Conservation (phyloP, 2,888 invertebrate genomes). For the Drosophila mercatorum region DNA sequence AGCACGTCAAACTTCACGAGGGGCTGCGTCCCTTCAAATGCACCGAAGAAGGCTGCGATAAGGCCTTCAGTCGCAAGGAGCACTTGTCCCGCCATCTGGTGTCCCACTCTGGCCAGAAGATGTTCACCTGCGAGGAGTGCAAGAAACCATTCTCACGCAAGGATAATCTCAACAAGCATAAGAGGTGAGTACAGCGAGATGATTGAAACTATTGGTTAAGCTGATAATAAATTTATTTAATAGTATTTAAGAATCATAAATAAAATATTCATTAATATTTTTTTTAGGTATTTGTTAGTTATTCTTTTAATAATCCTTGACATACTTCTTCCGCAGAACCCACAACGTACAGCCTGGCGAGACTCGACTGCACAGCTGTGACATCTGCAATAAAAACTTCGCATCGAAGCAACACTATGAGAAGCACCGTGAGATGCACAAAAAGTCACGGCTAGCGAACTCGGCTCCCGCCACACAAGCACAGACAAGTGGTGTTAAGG, state of each 20-base stretch:
- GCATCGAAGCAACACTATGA: constrained; percentile 88
- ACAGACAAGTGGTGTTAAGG: constrained; percentile 8
- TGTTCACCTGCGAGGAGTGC: constrained; percentile 88
- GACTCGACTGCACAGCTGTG: constrained; percentile 87
- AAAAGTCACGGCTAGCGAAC: constrained; percentile 56
- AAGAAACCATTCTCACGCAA: constrained; percentile 86
- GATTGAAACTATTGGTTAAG: neutral
- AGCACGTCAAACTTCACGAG: constrained; percentile 88
- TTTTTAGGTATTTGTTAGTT: neutral
- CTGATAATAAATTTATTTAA: neutral
- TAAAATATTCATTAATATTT: neutral
- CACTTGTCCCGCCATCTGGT: constrained; percentile 88
- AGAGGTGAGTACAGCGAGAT: constrained; percentile 69
- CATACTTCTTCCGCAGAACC: constrained; percentile 65
- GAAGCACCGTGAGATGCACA: constrained; percentile 87
- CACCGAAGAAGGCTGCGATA: constrained; percentile 86
- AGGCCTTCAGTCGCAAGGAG: constrained; percentile 89
- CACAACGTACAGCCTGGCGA: constrained; percentile 74
- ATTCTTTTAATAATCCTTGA: neutral
- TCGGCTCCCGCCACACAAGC: constrained; percentile 37
- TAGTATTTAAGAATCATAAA: neutral
- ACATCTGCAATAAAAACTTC: constrained; percentile 88
- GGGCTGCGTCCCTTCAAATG: constrained; percentile 89
- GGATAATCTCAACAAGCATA: constrained; percentile 85
- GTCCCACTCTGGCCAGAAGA: constrained; percentile 89